phyloP scores from a whole-genome alignment of 2,888 invertebrate species.

The Notocelia uddmanniana region DNA sequence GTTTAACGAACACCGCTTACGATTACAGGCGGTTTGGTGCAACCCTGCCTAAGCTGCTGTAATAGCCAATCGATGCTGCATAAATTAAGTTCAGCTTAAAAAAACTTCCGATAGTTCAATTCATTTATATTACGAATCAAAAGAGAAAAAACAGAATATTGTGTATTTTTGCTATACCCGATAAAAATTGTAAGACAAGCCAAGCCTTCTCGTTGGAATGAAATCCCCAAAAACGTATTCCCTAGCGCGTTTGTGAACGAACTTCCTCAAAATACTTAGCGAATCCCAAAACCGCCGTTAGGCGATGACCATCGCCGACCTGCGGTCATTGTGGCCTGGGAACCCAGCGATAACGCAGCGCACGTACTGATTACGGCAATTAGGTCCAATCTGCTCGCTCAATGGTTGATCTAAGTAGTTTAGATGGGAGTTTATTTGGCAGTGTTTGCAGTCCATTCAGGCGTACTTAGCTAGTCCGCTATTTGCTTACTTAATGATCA shows the following conservation, averaged over 20 bases:
- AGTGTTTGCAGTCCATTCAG: neutral
- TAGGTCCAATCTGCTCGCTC: slow-evolving; percentile 39
- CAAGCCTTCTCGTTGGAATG: neutral
- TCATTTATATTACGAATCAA: too few relatives aligned
- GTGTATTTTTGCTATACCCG: too few relatives aligned
- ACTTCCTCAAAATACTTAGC: neutral
- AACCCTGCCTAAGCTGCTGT: too few relatives aligned
- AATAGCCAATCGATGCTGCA: too few relatives aligned
- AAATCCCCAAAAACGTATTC: neutral
- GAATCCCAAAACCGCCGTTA: slow-evolving; percentile 54
- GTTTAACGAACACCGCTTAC: too few relatives aligned
- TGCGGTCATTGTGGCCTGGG: slow-evolving; percentile 81
- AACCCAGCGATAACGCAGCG: slow-evolving; percentile 78
- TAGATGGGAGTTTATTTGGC: slow-evolving; percentile 21
- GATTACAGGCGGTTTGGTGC: too few relatives aligned
- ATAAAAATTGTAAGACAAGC: neutral
- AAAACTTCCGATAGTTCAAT: too few relatives aligned
- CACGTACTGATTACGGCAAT: slow-evolving; percentile 77
- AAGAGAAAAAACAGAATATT: too few relatives aligned
- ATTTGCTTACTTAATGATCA: slow-evolving; percentile 5
- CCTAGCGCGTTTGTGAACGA: neutral
- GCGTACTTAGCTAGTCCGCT: neutral
- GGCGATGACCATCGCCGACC: slow-evolving; percentile 82
- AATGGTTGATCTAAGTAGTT: slow-evolving; percentile 31
- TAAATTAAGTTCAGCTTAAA: too few relatives aligned